Base-by-base conservation (phyloP, 2,888 invertebrate species). In the Amphipyra tragopoginis region DNA sequence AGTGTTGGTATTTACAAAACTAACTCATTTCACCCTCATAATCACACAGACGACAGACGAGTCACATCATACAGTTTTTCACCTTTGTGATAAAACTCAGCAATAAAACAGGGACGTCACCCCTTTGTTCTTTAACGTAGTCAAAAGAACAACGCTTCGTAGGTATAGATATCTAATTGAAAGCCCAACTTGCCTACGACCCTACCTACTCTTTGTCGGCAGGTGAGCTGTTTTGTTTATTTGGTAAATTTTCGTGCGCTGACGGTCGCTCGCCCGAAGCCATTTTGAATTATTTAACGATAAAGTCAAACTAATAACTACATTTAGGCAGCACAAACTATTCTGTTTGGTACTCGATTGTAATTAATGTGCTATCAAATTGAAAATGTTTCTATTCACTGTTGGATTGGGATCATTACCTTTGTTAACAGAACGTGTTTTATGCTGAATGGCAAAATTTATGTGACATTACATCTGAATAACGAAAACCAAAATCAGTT, bases 201-300 rank as follows among this genome's bases (percentile, higher is more conserved):
- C 13, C 36, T 36, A 9, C 36, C 53, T 50, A 51, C 50, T 56
- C 57, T 62, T 65, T 77, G 65, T 72, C 69, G 67, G 63, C 69
- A 80, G 72, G 76, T 76, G 71, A 68, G 51, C 52, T 62, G 60
- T 76, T 72, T 71, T 83, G 83, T 85, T 84, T 83, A 83, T 81
- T 80, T 71, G 74, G 76, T 77, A 42, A 79, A 80, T 78, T 75
- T 81, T 80, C 77, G 75, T 76, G 54, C 63, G 61, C 58, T 69
- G 75, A 73, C 57, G 64, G 77, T 57, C 55, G 60, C 26, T 50
- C 54, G 54, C 57, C 64, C 47, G 65, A 34, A 80, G 77, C 77
- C 63, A 71, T 60, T 81, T 78, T 80, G 77, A 83, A 84, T 85
- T 80, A 77, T 81, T 76, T 74, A 78, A 66, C 65, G 51, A 53